Percentiles rank a stretch among this genome's conserved stretches.
phyloP scores from a whole-genome alignment of 2,797 vertebrate genomes.

The Hyperoplus lanceolatus region DNA sequence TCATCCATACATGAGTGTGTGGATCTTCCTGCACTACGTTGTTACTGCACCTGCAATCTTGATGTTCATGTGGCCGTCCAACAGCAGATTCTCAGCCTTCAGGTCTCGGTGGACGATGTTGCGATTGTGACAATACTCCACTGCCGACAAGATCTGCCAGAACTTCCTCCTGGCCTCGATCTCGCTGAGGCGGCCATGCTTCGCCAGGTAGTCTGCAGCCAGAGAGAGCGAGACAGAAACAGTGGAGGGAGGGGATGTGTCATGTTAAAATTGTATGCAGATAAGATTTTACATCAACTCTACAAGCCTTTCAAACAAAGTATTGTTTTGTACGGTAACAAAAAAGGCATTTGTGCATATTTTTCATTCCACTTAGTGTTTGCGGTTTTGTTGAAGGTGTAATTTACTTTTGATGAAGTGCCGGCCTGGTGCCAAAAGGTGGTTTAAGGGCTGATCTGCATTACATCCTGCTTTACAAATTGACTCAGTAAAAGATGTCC shows the following conservation, averaged over 20 bases:
- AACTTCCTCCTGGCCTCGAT: slow-evolving; percentile 96
- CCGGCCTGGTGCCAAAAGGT: slow-evolving; percentile 40
- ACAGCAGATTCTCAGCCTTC: slow-evolving; percentile 96
- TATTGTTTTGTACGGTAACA: slow-evolving; percentile 17
- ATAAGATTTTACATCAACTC: slow-evolving; percentile 25
- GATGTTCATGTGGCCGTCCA: slow-evolving; percentile 98
- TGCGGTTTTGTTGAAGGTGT: slow-evolving; percentile 45
- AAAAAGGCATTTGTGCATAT: slow-evolving; percentile 8
- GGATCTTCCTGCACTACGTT: neutral
- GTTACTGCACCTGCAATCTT: slow-evolving; percentile 94
- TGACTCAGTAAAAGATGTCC: slow-evolving; percentile 32
- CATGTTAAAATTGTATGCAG: slow-evolving; percentile 28
- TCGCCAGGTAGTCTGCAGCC: slow-evolving; percentile 94
- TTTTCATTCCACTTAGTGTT: slow-evolving; percentile 29
- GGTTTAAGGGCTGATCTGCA: slow-evolving; percentile 52
- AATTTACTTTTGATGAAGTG: slow-evolving; percentile 58
- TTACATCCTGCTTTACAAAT: slow-evolving; percentile 50
- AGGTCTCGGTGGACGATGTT: slow-evolving; percentile 97
- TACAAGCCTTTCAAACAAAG: slow-evolving; percentile 25
- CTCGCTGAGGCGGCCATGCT: slow-evolving; percentile 95
- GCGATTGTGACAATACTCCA: slow-evolving; percentile 96
- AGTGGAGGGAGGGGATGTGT: slow-evolving; percentile 33
- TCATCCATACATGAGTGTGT: slow-evolving; percentile 19
- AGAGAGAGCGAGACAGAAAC: slow-evolving; percentile 21
- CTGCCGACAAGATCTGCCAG: slow-evolving; percentile 98